These are phyloP conservation scores for Alitta virens DNA, from an alignment of 2,888 invertebrate species.

Conservation along the genomic window DNA sequence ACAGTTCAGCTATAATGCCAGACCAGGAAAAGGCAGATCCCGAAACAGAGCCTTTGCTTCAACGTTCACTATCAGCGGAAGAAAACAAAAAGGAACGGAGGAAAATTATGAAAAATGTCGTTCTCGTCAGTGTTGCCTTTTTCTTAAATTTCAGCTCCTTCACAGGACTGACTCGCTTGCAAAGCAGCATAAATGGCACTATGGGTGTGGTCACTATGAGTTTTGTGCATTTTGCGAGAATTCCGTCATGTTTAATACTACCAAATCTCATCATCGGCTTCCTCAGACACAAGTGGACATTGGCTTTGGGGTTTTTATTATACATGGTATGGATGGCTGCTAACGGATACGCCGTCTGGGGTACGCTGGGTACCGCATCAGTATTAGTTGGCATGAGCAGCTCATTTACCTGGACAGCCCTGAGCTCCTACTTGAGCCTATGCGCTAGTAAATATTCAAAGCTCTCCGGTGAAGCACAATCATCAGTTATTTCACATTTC, in stretches of 20 bases:
- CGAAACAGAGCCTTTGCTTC: no score
- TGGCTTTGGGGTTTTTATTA: constrained; percentile 86
- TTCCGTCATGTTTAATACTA: constrained; percentile 92
- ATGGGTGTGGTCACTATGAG: constrained; percentile 86
- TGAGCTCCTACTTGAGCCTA: no score
- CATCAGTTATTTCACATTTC: no score
- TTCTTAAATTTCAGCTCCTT: constrained; percentile 95
- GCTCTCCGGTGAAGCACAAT: no score
- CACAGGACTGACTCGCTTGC: constrained; percentile 64
- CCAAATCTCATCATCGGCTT: constrained; percentile 35
- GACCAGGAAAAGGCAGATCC: no score
- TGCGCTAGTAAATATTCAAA: no score
- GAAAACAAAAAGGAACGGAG: constrained; percentile 13
- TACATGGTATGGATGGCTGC: constrained; percentile 93
- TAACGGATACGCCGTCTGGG: constrained; percentile 65
- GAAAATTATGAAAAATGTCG: constrained; percentile 84
- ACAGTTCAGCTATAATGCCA: no score
- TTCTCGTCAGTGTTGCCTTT: constrained; percentile 86
- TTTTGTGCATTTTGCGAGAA: constrained; percentile 87
- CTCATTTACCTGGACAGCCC: no score
- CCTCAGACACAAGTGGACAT: constrained; percentile 75
- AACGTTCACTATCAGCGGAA: no score
- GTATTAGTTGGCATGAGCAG: no score
- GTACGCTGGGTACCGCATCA: no score
- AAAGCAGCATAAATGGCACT: constrained; percentile 81